These are phyloP conservation scores for Drosophila niveifrons DNA, from an alignment of 2,888 invertebrate species.

Conservation along the genomic window DNA sequence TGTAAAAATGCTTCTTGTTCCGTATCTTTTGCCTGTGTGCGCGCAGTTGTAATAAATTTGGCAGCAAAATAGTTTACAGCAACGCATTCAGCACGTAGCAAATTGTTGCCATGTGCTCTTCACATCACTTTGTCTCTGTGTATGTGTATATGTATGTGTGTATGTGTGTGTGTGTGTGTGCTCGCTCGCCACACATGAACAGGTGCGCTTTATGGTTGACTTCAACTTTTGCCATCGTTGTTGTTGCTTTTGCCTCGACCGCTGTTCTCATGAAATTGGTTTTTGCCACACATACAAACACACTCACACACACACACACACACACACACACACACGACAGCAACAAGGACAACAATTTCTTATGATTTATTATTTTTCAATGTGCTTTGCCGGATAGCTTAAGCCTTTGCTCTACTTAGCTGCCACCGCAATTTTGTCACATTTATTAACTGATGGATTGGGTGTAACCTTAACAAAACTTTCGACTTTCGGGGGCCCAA, in stretches of 20 bases:
- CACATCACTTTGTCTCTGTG: constrained; percentile 1
- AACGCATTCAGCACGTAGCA: constrained; percentile 71
- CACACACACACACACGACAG: constrained; percentile 18
- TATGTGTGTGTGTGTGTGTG: constrained; percentile 16
- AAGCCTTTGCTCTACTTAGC: constrained; percentile 43
- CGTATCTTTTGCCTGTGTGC: constrained; percentile 31
- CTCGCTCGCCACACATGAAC: constrained; percentile 54
- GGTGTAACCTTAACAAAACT: constrained; percentile 48
- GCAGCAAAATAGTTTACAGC: constrained; percentile 72
- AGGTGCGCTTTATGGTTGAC: constrained; percentile 74
- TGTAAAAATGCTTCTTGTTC: constrained; percentile 33
- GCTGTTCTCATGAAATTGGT: constrained; percentile 60
- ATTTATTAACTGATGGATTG: constrained; percentile 79
- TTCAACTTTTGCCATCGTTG: constrained; percentile 64
- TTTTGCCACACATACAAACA: constrained; percentile 43
- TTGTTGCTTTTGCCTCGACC: constrained; percentile 24
- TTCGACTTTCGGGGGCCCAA: constrained; percentile 9
- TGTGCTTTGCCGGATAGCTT: constrained; percentile 55
- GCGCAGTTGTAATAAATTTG: constrained; percentile 61
- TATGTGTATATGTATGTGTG: constrained; percentile 18
- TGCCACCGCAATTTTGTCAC: constrained; percentile 60
- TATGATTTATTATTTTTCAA: constrained; percentile 78
- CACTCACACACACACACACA: constrained; percentile 9
- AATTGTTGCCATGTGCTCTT: constrained; percentile 63
- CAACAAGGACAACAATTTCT: constrained; percentile 34